These are phyloP conservation scores for Phortica magna DNA, from an alignment of 2,888 invertebrate species.

Conservation along the genomic window DNA sequence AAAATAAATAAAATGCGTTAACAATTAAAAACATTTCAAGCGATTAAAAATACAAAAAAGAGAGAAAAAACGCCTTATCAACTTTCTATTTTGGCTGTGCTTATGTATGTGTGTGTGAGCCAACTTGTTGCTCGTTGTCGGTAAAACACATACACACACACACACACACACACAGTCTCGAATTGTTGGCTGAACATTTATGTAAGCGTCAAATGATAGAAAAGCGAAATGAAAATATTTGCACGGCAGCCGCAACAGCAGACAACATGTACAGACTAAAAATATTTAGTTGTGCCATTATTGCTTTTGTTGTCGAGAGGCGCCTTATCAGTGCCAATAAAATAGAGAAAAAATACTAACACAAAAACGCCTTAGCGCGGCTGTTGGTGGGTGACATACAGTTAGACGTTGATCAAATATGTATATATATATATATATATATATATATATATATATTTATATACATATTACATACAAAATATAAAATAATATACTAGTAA, in stretches of 20 bases:
- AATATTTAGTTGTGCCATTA: no score
- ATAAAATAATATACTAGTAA: no score
- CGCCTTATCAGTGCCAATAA: not conserved
- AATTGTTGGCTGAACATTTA: not conserved
- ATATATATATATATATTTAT: no score
- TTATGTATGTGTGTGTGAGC: not conserved
- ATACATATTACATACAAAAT: no score
- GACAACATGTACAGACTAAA: no score
- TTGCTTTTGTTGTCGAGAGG: not conserved
- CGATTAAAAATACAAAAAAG: not conserved
- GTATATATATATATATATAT: no score
- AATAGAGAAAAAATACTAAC: not conserved
- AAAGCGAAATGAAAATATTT: not conserved
- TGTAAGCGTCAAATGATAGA: not conserved
- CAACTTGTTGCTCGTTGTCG: conserved; percentile 7
- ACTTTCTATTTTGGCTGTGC: conserved; percentile 24
- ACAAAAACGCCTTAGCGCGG: no score
- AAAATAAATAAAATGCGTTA: not conserved
- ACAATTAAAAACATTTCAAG: not conserved
- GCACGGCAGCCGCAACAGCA: no score
- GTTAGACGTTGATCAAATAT: no score
- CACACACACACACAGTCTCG: not conserved
- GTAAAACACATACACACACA: not conserved
- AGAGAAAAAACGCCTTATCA: conserved; percentile 3
- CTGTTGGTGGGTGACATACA: no score